Evolutionary conservation across 1,140 invertebrate genomes (phyloP), one percentile per base, ranked within the genome.

Genomic region (Contarinia nasturtii): DNA sequence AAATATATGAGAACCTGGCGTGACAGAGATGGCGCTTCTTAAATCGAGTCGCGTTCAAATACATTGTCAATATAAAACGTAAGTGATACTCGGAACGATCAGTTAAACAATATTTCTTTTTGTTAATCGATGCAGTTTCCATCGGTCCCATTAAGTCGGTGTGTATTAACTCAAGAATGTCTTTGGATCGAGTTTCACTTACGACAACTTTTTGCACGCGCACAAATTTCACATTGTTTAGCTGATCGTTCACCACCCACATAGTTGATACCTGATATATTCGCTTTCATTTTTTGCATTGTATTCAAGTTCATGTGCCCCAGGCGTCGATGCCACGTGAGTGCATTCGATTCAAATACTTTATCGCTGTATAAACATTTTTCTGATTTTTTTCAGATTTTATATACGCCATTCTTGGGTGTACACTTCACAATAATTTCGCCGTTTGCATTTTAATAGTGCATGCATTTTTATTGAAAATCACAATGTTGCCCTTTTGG

Each of bases 91-190:
- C n/a, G n/a, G n/a, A n/a, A n/a, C n/a, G n/a, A n/a, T n/a, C n/a
- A 0, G 63, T 56, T 2, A 63, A 14, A 36, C 61, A 59, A 52
- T 64, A 68, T 38, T 46, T 52, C 14, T 56, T 50, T 15, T 49
- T 50, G 21, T 59, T 58, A 17, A 56, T 46, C 43, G 57, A 62
- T 42, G 18, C 46, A 8, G 48, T 47, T 33, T 49, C 45, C 36
- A 49, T 41, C 17, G 44, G 48, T 11, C 48, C 37, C 15, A 21
- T 33, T 5, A 45, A 2, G 3, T 19, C 55, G 50, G 56, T 51
- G 48, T 65, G 62, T 37, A 63, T 45, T 20, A 64, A 19, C 43
- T 64, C 55, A 20, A 55, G 33, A 33, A 33, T 8, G 10, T 15
- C 19, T 7, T n/a, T 45, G n/a, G 44, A 15, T 7, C 54, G 40